Percentiles rank a stretch among this genome's conserved stretches.
These are phyloP conservation scores for Antheraea mylitta DNA, from an alignment of 1,140 invertebrate species.

Conservation along the genomic window DNA sequence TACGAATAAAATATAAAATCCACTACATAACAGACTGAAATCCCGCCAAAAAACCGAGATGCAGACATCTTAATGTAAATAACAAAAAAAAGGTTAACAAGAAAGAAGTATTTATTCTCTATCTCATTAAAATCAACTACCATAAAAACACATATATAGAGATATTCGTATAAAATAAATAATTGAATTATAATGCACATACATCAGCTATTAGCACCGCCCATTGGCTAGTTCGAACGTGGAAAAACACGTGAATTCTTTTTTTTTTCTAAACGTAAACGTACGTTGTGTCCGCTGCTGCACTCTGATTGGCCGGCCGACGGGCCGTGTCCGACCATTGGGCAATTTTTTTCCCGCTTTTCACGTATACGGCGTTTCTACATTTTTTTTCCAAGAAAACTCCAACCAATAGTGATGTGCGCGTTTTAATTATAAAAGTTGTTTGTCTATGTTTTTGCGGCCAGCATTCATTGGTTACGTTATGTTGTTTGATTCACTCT, in stretches of 20 bases:
- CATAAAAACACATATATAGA: background rate
- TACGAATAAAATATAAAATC: too few species aligned
- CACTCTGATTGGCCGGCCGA: constrained; percentile 48
- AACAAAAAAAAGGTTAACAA: background rate
- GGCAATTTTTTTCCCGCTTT: constrained; percentile 66
- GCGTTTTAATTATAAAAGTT: constrained; percentile 74
- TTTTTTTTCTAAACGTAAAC: constrained; percentile 63
- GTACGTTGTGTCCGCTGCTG: constrained; percentile 48
- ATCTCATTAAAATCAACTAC: background rate
- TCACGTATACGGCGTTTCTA: constrained; percentile 61
- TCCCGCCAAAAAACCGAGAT: too few species aligned
- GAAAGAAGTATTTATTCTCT: background rate
- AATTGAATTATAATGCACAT: constrained; percentile 60
- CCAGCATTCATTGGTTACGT: background rate
- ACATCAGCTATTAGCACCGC: constrained; percentile 36
- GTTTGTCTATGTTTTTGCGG: constrained; percentile 50
- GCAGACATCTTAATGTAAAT: too few species aligned
- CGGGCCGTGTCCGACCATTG: constrained; percentile 48
- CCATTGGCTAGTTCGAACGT: constrained; percentile 61
- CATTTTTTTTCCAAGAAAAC: constrained; percentile 68
- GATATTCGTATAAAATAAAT: constrained; percentile 25
- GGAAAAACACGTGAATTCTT: constrained; percentile 68
- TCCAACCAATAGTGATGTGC: constrained; percentile 59
- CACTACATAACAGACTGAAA: too few species aligned
- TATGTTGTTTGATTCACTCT: too few species aligned